Evolutionary conservation across 2,113 vertebrate genomes (phyloP).

Genomic region (Oophaga pumilio): DNA sequence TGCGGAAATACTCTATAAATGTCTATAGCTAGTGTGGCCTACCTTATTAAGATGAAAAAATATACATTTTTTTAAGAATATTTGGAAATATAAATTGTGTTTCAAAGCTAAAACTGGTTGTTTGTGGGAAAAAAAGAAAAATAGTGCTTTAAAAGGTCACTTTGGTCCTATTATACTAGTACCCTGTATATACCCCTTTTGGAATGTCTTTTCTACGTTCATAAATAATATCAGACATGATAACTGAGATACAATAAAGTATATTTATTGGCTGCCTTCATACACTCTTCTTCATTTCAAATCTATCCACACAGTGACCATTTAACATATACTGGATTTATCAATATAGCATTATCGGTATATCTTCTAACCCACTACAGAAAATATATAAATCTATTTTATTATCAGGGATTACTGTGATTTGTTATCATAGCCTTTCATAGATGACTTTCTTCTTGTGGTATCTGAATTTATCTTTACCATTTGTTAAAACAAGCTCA

Average conservation of each 20-base stretch:
- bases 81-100: too few relatives aligned
- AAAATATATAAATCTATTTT: not conserved
- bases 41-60: too few relatives aligned
- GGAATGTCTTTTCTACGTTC: not conserved
- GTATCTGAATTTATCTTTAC: not conserved
- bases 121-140: too few relatives aligned
- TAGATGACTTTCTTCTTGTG: not conserved
- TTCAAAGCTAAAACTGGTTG: too few relatives aligned
- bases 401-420: not conserved
- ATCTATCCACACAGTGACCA: not conserved
- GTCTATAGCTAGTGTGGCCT: too few relatives aligned
- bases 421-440: not conserved
- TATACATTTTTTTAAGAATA: too few relatives aligned
- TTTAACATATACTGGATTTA: not conserved
- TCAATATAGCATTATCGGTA: not conserved
- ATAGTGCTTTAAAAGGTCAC: too few relatives aligned
- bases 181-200: not conserved
- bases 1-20: too few relatives aligned
- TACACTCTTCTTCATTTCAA: not conserved
- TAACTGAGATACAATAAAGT: not conserved
- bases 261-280: not conserved
- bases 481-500: not conserved
- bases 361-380: not conserved
- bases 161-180: not conserved
- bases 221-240: not conserved